A percentile compares a stretch with the other conserved stretches of the same genome.
These are phyloP conservation scores for Panulirus ornatus DNA, from an alignment of 1,140 invertebrate species.

Conservation along the genomic window DNA sequence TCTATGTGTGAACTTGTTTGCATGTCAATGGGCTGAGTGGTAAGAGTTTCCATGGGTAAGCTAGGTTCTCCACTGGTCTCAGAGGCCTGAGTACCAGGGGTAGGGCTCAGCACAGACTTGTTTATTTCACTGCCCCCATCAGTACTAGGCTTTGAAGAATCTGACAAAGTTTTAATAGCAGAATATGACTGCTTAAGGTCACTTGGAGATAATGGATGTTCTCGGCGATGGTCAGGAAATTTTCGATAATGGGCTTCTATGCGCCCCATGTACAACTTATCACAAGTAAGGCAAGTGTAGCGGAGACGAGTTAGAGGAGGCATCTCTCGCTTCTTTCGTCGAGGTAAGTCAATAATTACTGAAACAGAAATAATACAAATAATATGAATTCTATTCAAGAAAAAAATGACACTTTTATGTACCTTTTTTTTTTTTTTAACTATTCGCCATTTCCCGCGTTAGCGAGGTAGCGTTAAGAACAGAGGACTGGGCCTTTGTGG, in stretches of 20 bases:
- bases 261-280: slow-evolving; percentile 68
- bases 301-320: slow-evolving; percentile 40
- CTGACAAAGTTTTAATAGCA: slow-evolving; percentile 48
- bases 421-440: background rate
- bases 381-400: too few species aligned
- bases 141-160: background rate
- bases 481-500: too few species aligned
- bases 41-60: slow-evolving; percentile 67
- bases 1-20: background rate
- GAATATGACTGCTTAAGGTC: slow-evolving; percentile 42
- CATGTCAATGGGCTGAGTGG: background rate
- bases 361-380: background rate
- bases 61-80: slow-evolving; percentile 67
- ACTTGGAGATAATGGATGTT: slow-evolving; percentile 15
- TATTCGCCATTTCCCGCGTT: too few species aligned
- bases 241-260: slow-evolving; percentile 66
- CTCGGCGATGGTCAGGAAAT: slow-evolving; percentile 65
- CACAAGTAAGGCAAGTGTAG: slow-evolving; percentile 68
- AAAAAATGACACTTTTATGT: too few species aligned
- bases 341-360: slow-evolving; percentile 57
- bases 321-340: slow-evolving; percentile 51
- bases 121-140: slow-evolving; percentile 42
- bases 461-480: too few species aligned
- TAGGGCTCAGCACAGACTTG: slow-evolving; percentile 69
- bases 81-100: slow-evolving; percentile 66